Evolutionary conservation across 1,140 invertebrate genomes (phyloP).

Genomic region (Myzus persicae): DNA sequence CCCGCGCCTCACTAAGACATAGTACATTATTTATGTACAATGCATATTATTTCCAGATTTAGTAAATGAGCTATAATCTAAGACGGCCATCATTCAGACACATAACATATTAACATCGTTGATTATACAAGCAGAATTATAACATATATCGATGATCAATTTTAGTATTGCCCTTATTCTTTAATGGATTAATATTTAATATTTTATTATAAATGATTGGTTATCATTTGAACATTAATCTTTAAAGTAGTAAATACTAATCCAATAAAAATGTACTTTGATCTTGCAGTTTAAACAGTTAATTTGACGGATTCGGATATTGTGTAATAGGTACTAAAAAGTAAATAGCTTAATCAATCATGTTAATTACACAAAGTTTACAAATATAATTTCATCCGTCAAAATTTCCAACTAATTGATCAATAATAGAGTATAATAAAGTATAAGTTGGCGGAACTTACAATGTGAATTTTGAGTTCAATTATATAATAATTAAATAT

Average conservation of each 20-base stretch:
- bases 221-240: background rate
- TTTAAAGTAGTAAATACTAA: background rate
- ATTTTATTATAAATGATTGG: background rate
- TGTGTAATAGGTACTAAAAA: background rate
- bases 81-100: too few species aligned
- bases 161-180: background rate
- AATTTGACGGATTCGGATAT: conserved; percentile 29
- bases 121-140: too few species aligned
- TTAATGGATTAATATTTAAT: background rate
- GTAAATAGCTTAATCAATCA: conserved; percentile 4
- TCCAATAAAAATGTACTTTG: background rate
- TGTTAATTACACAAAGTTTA: background rate
- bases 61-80: too few species aligned
- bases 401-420: background rate
- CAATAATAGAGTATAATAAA: background rate
- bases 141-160: background rate
- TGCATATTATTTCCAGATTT: too few species aligned
- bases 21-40: too few species aligned
- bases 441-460: background rate
- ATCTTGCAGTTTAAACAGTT: background rate
- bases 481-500: background rate
- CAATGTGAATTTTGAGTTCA: background rate
- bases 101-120: too few species aligned
- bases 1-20: too few species aligned
- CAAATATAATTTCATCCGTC: conserved; percentile 5